Evolutionary conservation across 2,797 vertebrate species (phyloP).

Genomic region (Graptemys geographica): DNA sequence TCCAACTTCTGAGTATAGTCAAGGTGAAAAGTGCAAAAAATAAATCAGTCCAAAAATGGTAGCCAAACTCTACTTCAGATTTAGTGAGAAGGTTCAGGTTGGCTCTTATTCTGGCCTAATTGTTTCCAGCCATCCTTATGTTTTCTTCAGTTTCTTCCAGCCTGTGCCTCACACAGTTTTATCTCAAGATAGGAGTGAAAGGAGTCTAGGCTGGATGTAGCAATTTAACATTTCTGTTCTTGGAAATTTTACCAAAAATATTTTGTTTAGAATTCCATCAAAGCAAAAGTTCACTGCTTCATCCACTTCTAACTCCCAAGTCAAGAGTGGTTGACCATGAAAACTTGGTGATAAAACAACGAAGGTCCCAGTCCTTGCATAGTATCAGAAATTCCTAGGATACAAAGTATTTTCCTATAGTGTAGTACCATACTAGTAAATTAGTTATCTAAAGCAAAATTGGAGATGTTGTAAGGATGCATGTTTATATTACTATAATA

Average conservation of each 20-base stretch:
- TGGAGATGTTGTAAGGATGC: not conserved
- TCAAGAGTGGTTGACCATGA: not conserved
- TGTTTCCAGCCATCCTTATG: rapidly evolving
- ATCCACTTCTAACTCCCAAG: not conserved
- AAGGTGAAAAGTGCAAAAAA: not conserved
- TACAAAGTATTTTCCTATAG: not conserved
- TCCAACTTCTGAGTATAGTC: not conserved
- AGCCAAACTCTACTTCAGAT: not conserved
- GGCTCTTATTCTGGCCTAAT: not conserved
- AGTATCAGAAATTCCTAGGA: not conserved
- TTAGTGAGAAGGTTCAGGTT: not conserved
- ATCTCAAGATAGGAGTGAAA: not conserved
- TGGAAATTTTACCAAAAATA: not conserved
- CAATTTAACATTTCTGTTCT: not conserved
- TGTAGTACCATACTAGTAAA: not conserved
- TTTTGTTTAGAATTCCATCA: not conserved
- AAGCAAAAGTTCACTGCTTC: not conserved
- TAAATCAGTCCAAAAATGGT: not conserved
- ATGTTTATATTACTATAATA: not conserved
- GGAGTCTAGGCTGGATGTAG: not conserved
- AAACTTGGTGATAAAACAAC: not conserved
- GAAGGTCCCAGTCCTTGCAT: not conserved
- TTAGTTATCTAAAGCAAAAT: not conserved
- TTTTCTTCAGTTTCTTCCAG: not conserved
- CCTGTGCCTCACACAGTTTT: not conserved